phyloP scores from a whole-genome alignment of 2,888 invertebrate species.

The Drosophila colorata region DNA sequence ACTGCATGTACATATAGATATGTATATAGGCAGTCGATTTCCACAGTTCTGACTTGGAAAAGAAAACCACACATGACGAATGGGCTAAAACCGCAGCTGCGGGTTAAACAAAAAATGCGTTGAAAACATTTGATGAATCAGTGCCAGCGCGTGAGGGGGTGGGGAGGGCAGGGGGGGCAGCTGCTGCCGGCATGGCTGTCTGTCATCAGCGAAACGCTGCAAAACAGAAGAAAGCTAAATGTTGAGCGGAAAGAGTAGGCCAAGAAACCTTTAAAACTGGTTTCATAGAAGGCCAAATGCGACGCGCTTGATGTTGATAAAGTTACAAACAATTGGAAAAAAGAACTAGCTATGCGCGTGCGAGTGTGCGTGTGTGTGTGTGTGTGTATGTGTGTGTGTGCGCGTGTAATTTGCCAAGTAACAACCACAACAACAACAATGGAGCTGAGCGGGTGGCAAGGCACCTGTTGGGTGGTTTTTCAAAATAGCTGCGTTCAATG shows the following conservation, averaged over 20 bases:
- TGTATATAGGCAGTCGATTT: conserved; percentile 6
- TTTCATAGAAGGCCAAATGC: conserved; percentile 70
- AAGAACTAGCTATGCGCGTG: conserved; percentile 33
- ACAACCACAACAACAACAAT: conserved; percentile 37
- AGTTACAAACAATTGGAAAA: conserved; percentile 56
- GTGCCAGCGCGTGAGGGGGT: conserved; percentile 20
- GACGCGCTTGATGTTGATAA: conserved; percentile 51
- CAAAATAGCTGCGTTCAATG: conserved; percentile 62
- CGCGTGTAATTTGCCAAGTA: conserved; percentile 61
- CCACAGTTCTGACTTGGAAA: conserved; percentile 6
- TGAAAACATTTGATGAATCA: conserved; percentile 61
- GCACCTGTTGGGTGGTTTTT: conserved; percentile 58
- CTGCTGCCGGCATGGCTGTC: conserved; percentile 64
- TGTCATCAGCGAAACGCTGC: conserved; percentile 74
- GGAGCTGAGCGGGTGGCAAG: conserved; percentile 31
- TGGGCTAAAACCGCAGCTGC: conserved; percentile 23
- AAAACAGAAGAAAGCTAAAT: conserved; percentile 76
- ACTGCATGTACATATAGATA: neutral
- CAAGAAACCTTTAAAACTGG: conserved; percentile 74
- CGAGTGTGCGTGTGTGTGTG: conserved; percentile 3
- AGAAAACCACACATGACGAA: conserved; percentile 44
- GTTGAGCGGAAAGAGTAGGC: conserved; percentile 59
- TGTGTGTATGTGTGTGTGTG: neutral
- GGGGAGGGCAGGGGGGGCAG: neutral
- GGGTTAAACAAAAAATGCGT: conserved; percentile 38